Evolutionary conservation across 2,888 invertebrate genomes (phyloP), one percentile per base, ranked within the genome.

Genomic region (Harmothoe impar): DNA sequence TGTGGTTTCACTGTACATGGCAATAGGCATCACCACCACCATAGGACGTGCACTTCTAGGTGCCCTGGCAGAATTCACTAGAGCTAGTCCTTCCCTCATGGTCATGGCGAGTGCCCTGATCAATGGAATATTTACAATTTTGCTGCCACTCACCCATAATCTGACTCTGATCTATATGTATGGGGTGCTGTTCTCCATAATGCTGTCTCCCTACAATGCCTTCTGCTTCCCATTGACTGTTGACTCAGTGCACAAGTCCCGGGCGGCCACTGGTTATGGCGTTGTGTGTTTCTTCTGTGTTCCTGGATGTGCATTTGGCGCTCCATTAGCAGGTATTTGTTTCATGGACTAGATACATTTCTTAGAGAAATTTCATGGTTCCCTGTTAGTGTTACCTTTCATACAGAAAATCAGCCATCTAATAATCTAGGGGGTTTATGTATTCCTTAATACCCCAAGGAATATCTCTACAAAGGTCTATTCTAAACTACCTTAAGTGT

Each of bases 241-340:
- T 5, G 81, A 81, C 35, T 81, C 35, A 23, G 81, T 81, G 17
- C 81, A 33, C 12, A 20, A 23, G 81, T 17, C 20, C 12, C 81
- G 15, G 43, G 43, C 17, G 0, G 35, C 81, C 43, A 81, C 81
- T 5, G 81, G 23, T 15, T 81, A 81, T 43, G 81, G 81, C 23
- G 33, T 81, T 3, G 81, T 81, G 17, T 81, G 81, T 23, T 81
- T 81, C 43, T 33, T 81, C 81, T 23, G 81, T 43, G 81, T 81
- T 0, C 81, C 81, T 17, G 81, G 35, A 17, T 33, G 10, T 43
- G 81, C 81, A 5, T 81, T 81, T 43, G 81, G 81, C 0, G 81
- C 81, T 17, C 81, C 81, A 5, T 35, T 81, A 12, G 81, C 81
- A 81, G 81, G 81, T 81, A 77, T 43, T 3, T 43, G 43, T 43